phyloP scores from a whole-genome alignment of 2,888 invertebrate genomes.

The Ophion ventricosus region DNA sequence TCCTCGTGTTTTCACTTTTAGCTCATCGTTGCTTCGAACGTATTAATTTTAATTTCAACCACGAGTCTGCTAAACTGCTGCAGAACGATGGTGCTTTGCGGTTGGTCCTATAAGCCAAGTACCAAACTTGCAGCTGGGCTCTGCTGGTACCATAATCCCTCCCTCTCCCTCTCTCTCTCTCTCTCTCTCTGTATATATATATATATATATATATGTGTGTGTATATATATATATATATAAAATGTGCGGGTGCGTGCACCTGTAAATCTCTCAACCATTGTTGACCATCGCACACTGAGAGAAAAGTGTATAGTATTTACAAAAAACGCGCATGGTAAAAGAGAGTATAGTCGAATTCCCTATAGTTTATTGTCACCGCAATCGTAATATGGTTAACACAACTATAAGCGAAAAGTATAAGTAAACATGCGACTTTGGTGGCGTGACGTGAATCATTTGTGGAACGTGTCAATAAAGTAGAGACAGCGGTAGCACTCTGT shows the following conservation, averaged over 20 bases:
- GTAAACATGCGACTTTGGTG: no score
- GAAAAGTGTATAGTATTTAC: no score
- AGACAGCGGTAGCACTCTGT: no score
- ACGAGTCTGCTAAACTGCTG: constrained; percentile 17
- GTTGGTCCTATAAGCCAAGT: constrained; percentile 31
- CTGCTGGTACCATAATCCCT: constrained; percentile 28
- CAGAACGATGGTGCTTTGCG: constrained; percentile 30
- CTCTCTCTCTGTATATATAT: background rate
- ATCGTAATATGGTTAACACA: no score
- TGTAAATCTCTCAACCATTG: background rate
- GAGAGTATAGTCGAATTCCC: no score
- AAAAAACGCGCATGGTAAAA: no score
- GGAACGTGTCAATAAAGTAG: no score
- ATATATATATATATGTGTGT: background rate
- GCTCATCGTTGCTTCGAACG: background rate
- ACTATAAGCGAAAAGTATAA: no score
- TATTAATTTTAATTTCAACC: constrained; percentile 15
- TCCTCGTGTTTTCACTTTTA: background rate
- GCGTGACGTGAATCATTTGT: no score
- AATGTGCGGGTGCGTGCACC: no score
- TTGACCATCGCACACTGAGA: background rate
- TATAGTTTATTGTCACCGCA: no score
- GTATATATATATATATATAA: background rate
- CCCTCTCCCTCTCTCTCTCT: no score
- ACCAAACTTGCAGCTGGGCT: constrained; percentile 41